Evolutionary conservation across 2,113 vertebrate species (phyloP), one percentile per base, ranked within the genome.

Genomic region (Aspiorhynchus laticeps): DNA sequence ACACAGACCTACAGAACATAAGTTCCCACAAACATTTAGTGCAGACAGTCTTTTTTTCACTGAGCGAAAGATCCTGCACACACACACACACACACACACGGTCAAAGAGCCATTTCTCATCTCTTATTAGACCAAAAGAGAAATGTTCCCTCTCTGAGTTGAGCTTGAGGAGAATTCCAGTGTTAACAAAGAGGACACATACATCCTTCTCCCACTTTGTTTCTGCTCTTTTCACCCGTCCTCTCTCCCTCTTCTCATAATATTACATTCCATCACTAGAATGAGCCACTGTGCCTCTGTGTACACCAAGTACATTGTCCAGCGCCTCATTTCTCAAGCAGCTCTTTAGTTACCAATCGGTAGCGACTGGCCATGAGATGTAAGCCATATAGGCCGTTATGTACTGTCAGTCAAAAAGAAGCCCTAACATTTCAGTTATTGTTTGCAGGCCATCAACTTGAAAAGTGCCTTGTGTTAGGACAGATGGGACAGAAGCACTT

Each of bases 281-380:
- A 83, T 36, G 43, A 83, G 63, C 28, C 81, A 51, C 63, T 83
- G 65, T 83, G 81, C 43, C 26, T 83, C 26, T 33, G 63, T 71
- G 80, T 83, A 69, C 63, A 69, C 43, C 71, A 69, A 51, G n/a
- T n/a, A 82, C 65, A 83, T 83, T 83, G 81, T 83, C 81, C 65
- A 71, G 43, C 28, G 65, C 26, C 19, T 71, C 65, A 67, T 48
- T 82, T 82, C 61, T 82, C 38, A 48, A 67, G 26, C 80, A 69
- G 41, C 26, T 33, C 80, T 69, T 48, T 17, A 82, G 36, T 28
- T 31, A 67, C 61, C 80, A 67, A 10, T 67, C 17, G 8, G 15
- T 67, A 67, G 59, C 9, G 6, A 82, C 56, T 61, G 56, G 31
- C 14, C 53, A 61, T 80, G 78, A 80, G n/a, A 80, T 61, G 53